A percentile compares a stretch with the other conserved stretches of the same genome.
Evolutionary conservation across 2,888 invertebrate genomes (phyloP).

Genomic region (Andrena bicolor): DNA sequence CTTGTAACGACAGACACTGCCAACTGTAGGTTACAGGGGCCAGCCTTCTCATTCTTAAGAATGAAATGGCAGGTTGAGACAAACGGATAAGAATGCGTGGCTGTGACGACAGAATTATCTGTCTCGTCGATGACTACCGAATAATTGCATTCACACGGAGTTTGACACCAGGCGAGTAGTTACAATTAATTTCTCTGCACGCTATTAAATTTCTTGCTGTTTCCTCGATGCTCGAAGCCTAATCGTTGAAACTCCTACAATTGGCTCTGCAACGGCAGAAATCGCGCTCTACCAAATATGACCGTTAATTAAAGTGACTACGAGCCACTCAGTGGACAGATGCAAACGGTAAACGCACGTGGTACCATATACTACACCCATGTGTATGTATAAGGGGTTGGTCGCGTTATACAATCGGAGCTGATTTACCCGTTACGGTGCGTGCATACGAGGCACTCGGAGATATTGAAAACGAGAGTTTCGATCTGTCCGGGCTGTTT

Average conservation of each 20-base stretch:
- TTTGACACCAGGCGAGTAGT: too few species aligned
- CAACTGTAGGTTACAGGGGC: too few species aligned
- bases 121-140: too few species aligned
- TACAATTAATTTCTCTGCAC: too few species aligned
- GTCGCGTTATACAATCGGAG: constrained; percentile 58
- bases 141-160: too few species aligned
- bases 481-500: constrained; percentile 48
- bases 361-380: constrained; percentile 33
- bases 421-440: constrained; percentile 62
- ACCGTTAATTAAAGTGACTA: constrained; percentile 47
- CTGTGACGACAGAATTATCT: too few species aligned
- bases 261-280: not conserved
- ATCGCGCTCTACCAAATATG: constrained; percentile 36
- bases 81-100: too few species aligned
- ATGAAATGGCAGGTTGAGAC: too few species aligned
- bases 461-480: constrained; percentile 74
- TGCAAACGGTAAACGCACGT: constrained; percentile 51
- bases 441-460: constrained; percentile 55
- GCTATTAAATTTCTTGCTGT: too few species aligned
- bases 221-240: too few species aligned
- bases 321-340: constrained; percentile 29
- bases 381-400: not conserved
- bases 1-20: too few species aligned
- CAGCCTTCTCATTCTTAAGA: too few species aligned
- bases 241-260: constrained; percentile 4